Percentiles rank a stretch among this genome's conserved stretches.
Conservation (phyloP, 1,140 invertebrate species). For the Tenebrio molitor region DNA sequence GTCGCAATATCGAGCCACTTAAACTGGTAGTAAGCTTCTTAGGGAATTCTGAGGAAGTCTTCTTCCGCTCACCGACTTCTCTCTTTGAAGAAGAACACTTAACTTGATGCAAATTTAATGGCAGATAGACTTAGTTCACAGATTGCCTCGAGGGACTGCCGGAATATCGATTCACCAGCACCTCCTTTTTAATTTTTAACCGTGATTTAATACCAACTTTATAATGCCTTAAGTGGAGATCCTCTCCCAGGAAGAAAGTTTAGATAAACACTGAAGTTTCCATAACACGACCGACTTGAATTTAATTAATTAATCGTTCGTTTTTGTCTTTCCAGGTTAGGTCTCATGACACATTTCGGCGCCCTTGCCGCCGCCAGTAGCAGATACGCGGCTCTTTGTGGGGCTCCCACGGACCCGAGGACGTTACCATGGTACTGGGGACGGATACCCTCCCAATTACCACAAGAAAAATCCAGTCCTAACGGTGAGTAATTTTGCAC, state of each 20-base stretch:
- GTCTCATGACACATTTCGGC: slow-evolving; percentile 84
- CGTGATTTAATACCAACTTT: slow-evolving; percentile 53
- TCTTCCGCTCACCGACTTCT: slow-evolving; percentile 61
- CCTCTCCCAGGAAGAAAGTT: slow-evolving; percentile 29
- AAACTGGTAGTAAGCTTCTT: slow-evolving; percentile 63
- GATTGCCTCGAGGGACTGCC: slow-evolving; percentile 58
- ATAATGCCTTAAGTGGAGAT: slow-evolving; percentile 40
- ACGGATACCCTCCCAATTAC: slow-evolving; percentile 67
- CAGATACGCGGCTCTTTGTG: slow-evolving; percentile 76
- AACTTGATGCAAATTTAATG: slow-evolving; percentile 66
- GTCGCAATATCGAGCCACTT: slow-evolving; percentile 64
- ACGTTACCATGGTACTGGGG: slow-evolving; percentile 69
- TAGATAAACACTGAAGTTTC: slow-evolving; percentile 3
- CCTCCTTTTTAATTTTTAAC: slow-evolving; percentile 53
- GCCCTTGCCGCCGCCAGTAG: slow-evolving; percentile 74
- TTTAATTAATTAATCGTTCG: slow-evolving; percentile 20
- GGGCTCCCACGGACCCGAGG: slow-evolving; percentile 66
- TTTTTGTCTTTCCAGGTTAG: slow-evolving; percentile 75
- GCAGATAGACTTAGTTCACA: slow-evolving; percentile 60
- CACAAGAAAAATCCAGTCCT: slow-evolving; percentile 68
- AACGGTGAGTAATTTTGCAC: slow-evolving; percentile 66
- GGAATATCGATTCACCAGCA: slow-evolving; percentile 55
- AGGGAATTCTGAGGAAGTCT: slow-evolving; percentile 64
- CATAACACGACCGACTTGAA: not conserved
- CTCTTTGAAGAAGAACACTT: slow-evolving; percentile 61